These are phyloP conservation scores for Fregata magnificens DNA, from an alignment of 2,113 vertebrate species.

Conservation along the genomic window DNA sequence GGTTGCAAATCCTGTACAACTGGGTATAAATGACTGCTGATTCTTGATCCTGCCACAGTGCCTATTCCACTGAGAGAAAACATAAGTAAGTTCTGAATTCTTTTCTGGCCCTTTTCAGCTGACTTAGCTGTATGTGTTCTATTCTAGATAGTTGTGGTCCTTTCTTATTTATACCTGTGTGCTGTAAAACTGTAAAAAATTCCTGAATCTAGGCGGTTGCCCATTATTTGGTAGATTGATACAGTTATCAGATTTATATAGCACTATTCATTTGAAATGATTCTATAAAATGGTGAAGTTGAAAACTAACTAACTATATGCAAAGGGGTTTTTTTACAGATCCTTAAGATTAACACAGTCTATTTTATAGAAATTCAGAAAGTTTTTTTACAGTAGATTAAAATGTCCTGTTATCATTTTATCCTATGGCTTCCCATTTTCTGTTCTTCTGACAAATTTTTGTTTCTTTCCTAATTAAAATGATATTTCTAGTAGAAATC, in stretches of 20 bases:
- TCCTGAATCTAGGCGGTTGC: neutral
- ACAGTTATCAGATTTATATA: neutral
- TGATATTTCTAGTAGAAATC: neutral
- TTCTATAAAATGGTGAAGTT: neutral
- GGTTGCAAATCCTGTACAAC: neutral
- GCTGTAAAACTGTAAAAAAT: neutral
- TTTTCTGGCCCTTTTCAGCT: neutral
- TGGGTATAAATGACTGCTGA: neutral
- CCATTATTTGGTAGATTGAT: neutral
- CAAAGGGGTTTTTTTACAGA: neutral
- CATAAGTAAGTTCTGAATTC: neutral
- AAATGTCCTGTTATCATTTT: neutral
- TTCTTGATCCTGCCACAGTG: neutral
- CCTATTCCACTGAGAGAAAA: neutral
- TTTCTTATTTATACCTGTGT: neutral
- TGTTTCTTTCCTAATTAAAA: neutral
- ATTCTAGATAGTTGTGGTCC: neutral
- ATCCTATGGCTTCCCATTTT: neutral
- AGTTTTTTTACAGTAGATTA: neutral
- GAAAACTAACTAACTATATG: neutral
- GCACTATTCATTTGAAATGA: neutral
- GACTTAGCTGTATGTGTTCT: neutral
- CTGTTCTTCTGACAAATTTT: neutral
- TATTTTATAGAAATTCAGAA: neutral
- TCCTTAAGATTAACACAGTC: neutral